Evolutionary conservation across 1,140 invertebrate genomes (phyloP).

Genomic region (Antheraea mylitta): DNA sequence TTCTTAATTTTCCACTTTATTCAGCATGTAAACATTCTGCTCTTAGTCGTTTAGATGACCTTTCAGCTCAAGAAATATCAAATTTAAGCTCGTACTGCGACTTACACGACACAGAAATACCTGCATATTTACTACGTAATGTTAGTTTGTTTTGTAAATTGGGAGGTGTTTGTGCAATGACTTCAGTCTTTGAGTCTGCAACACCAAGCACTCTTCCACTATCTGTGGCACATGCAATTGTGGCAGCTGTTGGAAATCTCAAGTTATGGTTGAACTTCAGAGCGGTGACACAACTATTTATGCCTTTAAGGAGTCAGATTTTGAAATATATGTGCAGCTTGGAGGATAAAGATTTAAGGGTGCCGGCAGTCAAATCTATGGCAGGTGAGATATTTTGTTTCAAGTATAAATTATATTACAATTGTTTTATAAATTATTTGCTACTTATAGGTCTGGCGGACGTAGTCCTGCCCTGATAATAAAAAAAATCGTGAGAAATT

Average conservation of each 20-base stretch:
- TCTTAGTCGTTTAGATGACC: conserved; percentile 86
- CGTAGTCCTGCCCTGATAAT: too few species aligned
- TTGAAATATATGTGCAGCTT: conserved; percentile 96
- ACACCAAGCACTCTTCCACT: conserved; percentile 88
- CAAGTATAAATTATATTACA: not conserved
- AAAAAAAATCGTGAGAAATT: too few species aligned
- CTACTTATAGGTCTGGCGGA: too few species aligned
- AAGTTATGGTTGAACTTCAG: conserved; percentile 97
- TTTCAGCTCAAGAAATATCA: conserved; percentile 88
- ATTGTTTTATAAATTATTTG: not conserved
- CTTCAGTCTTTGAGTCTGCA: conserved; percentile 88
- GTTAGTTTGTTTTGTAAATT: conserved; percentile 95
- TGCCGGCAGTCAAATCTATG: conserved; percentile 93
- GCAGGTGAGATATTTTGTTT: conserved; percentile 80
- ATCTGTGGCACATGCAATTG: conserved; percentile 93
- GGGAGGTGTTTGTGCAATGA: conserved; percentile 92
- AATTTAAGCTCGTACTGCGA: conserved; percentile 92
- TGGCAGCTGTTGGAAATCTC: conserved; percentile 93
- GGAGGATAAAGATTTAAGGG: conserved; percentile 92
- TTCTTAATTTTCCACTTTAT: conserved; percentile 93
- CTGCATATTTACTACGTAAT: conserved; percentile 92
- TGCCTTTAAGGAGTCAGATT: conserved; percentile 91
- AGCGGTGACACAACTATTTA: conserved; percentile 91
- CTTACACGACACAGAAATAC: conserved; percentile 94
- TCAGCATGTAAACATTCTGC: conserved; percentile 93